Evolutionary conservation across 2,888 invertebrate species (phyloP).

Genomic region (Leuctra nigra): DNA sequence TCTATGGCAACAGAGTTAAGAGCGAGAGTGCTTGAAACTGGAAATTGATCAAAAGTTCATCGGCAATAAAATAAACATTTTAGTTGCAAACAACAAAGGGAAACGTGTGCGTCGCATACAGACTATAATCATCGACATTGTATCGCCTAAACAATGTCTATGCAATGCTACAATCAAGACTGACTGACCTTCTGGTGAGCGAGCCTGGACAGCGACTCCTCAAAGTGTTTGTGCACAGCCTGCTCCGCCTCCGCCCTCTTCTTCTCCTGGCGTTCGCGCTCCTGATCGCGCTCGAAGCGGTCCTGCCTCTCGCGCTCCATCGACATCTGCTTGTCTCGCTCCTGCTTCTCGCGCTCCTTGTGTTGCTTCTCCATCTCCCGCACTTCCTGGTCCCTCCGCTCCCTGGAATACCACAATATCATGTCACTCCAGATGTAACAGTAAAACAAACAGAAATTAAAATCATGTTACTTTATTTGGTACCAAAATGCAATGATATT

Average conservation of each 20-base stretch:
- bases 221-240: slow-evolving; percentile 83
- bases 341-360: slow-evolving; percentile 41
- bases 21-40: no score
- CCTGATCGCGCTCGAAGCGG: slow-evolving; percentile 40
- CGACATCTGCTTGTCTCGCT: slow-evolving; percentile 34
- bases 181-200: slow-evolving; percentile 66
- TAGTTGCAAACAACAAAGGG: no score
- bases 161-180: background rate
- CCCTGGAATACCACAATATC: slow-evolving; percentile 37
- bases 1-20: no score
- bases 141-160: background rate
- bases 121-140: no score
- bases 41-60: no score
- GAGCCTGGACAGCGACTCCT: slow-evolving; percentile 74
- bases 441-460: no score
- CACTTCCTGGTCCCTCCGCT: slow-evolving; percentile 62
- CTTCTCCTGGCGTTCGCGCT: slow-evolving; percentile 53
- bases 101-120: no score
- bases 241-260: slow-evolving; percentile 50
- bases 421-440: no score
- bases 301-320: slow-evolving; percentile 37
- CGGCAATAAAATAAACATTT: no score
- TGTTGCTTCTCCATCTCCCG: slow-evolving; percentile 57
- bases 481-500: no score
- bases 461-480: no score